Base-by-base conservation (phyloP, 2,888 invertebrate species). In the Tachystola acroxantha region DNA sequence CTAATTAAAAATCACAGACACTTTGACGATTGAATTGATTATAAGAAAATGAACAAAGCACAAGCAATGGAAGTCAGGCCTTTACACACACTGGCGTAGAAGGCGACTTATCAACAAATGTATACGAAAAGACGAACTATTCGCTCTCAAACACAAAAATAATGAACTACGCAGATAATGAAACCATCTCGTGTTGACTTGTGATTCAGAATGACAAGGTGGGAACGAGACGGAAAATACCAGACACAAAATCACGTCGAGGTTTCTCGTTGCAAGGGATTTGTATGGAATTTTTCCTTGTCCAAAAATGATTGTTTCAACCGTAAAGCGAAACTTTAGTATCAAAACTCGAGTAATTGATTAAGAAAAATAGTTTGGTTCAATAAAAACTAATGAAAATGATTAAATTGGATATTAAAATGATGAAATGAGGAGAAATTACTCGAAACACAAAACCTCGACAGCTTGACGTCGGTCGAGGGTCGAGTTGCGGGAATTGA, bases 61-160 rank as follows among this genome's bases (percentile, higher is more conserved):
- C 34, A 28, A 33, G 20, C n/a, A 11, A 10, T 16, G 54, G 55
- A 68, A 77, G 77, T 73, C 87, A 82, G 73, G 91, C 94, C 94
- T 94, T 95, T 95, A 94, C 93, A 94, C 94, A 87, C 94, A 94
- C 94, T 95, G 94, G 94, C 88, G 92, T 89, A 95, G 94, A 95
- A 95, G 94, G 93, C 91, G 88, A 89, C 89, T 78, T 73, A 70
- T 68, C 30, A 16, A 13, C 31, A 69, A 61, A 53, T 45, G 65
- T 69, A 62, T 67, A 62, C 61, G 69, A 63, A 62, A 52, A 53
- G 64, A 69, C 64, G 48, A 51, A 58, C 61, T 65, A 64, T 62
- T 60, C 59, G 53, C 54, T 53, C 53, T 54, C 56, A 65, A 66
- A 65, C 48, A 69, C 60, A 55, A 72, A 76, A 76, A 73, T 71